A percentile compares a stretch with the other conserved stretches of the same genome.
These are phyloP conservation scores for Glandiceps talaboti DNA, from an alignment of 53 echinoderm and acorn worm species.

Conservation along the genomic window DNA sequence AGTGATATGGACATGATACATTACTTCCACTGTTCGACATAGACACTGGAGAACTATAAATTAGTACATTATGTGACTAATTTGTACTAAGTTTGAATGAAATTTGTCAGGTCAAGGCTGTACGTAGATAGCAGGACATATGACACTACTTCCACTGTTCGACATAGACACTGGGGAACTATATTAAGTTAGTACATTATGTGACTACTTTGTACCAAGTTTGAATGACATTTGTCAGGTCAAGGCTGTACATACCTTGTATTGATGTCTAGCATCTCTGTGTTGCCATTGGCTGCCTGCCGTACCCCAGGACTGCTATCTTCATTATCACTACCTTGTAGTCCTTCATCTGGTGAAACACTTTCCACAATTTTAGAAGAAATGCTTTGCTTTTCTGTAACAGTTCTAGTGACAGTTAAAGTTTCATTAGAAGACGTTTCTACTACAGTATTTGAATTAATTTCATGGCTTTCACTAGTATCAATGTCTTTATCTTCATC, in stretches of 20 bases:
- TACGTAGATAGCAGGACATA: too few species aligned
- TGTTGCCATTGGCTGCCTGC: background rate
- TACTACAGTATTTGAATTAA: background rate
- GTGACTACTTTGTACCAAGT: too few species aligned
- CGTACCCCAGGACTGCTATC: background rate
- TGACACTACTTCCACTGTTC: too few species aligned
- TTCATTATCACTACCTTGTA: background rate
- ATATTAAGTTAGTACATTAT: too few species aligned
- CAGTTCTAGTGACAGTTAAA: background rate
- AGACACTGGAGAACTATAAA: too few species aligned
- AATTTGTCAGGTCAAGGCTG: too few species aligned
- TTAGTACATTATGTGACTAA: too few species aligned
- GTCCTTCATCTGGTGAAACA: background rate
- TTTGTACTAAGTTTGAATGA: too few species aligned
- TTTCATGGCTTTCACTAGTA: background rate
- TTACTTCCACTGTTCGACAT: too few species aligned
- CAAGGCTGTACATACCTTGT: background rate
- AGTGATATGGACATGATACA: too few species aligned
- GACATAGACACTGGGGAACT: too few species aligned
- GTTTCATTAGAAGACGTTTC: background rate
- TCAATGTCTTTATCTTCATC: slow-evolving; percentile 16
- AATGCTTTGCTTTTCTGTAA: background rate
- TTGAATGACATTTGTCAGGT: too few species aligned
- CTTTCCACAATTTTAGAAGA: background rate
- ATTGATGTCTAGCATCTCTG: background rate